Percentiles rank a stretch among this genome's conserved stretches.
These are phyloP conservation scores for Chaetops frenatus DNA, from an alignment of 2,113 vertebrate genomes.

Conservation along the genomic window DNA sequence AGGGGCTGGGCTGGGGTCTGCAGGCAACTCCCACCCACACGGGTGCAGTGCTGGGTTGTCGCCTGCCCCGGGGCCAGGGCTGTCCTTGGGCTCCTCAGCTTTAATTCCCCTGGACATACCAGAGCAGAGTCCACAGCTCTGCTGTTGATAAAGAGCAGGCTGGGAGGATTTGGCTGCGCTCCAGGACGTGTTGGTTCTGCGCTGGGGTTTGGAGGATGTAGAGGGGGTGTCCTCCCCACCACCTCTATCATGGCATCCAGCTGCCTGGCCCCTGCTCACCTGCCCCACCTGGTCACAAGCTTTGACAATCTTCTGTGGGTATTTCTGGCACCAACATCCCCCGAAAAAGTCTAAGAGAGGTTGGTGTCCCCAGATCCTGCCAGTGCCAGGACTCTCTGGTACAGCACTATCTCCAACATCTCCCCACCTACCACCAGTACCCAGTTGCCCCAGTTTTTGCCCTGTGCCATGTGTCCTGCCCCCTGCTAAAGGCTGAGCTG, in stretches of 20 bases:
- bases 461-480: accelerated
- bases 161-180: neutral
- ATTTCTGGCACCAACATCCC: neutral
- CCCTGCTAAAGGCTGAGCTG: neutral
- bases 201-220: neutral
- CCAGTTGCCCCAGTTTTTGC: neutral
- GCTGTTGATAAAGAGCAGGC: neutral
- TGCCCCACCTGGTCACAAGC: neutral
- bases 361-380: neutral
- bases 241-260: accelerated
- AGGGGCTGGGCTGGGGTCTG: neutral
- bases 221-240: neutral
- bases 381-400: neutral
- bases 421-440: neutral
- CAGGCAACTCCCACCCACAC: accelerated
- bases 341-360: neutral
- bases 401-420: neutral
- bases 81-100: neutral
- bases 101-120: no score
- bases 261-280: accelerated
- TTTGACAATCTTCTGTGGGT: neutral
- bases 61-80: neutral
- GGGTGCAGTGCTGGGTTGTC: neutral
- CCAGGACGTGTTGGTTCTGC: accelerated
- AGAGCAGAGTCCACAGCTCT: neutral